Percentiles rank a stretch among this genome's conserved stretches.
These are phyloP conservation scores for Carlito syrichta DNA, from an alignment of 2,113 vertebrate species.

Conservation along the genomic window DNA sequence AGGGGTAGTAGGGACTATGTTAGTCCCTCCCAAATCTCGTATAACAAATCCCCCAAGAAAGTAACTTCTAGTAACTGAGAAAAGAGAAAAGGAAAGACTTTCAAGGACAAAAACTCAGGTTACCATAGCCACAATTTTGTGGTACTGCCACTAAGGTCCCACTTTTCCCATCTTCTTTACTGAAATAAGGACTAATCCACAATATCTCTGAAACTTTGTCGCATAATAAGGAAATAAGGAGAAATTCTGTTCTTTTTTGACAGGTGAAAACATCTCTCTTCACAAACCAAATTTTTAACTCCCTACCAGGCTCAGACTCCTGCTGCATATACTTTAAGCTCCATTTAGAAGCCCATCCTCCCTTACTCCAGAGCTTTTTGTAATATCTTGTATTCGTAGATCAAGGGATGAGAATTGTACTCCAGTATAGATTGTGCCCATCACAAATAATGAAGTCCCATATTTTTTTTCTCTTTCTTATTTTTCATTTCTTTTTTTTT, in stretches of 20 bases:
- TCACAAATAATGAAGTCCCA: neutral
- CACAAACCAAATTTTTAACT: neutral
- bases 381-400: neutral
- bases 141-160: neutral
- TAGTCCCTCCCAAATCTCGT: neutral
- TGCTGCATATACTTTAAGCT: neutral
- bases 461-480: neutral
- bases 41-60: neutral
- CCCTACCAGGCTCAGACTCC: neutral
- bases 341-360: neutral
- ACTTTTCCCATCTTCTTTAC: neutral
- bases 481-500: neutral
- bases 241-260: neutral
- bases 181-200: neutral
- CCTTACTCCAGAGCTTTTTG: neutral
- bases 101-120: neutral
- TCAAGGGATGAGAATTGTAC: neutral
- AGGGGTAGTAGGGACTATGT: neutral
- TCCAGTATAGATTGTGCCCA: neutral
- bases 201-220: neutral
- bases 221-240: neutral
- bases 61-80: neutral
- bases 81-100: neutral
- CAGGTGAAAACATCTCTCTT: neutral
- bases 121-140: neutral